Evolutionary conservation across 2,888 invertebrate species (phyloP).

Genomic region (Neria commutata): DNA sequence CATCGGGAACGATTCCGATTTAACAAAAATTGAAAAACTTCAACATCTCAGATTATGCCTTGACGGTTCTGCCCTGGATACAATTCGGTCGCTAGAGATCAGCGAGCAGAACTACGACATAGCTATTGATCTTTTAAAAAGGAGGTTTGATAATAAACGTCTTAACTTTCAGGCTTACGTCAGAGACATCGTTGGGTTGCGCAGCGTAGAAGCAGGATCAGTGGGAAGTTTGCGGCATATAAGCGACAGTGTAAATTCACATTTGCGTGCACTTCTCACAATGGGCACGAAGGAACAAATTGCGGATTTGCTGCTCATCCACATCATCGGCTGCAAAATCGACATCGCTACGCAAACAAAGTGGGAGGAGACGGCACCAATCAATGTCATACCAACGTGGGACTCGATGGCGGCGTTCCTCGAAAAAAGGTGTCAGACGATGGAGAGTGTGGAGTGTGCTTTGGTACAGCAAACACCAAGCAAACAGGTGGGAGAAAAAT

Average conservation of each 20-base stretch:
- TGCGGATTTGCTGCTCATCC: slow-evolving; percentile 21
- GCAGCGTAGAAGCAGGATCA: slow-evolving; percentile 16
- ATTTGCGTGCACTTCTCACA: slow-evolving; percentile 22
- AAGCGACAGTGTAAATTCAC: slow-evolving; percentile 21
- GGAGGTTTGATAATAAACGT: slow-evolving; percentile 23
- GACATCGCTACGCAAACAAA: slow-evolving; percentile 15
- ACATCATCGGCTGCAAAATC: slow-evolving; percentile 15
- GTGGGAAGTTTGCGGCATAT: slow-evolving; percentile 17
- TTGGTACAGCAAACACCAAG: slow-evolving; percentile 8
- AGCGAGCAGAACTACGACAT: slow-evolving; percentile 27
- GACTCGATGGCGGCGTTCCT: slow-evolving; percentile 17
- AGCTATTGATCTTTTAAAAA: slow-evolving; percentile 21
- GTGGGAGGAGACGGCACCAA: slow-evolving; percentile 20
- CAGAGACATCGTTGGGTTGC: slow-evolving; percentile 21
- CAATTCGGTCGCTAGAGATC: slow-evolving; percentile 24
- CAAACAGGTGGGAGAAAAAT: slow-evolving; percentile 22
- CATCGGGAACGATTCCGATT: slow-evolving; percentile 10
- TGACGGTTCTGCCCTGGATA: slow-evolving; percentile 17
- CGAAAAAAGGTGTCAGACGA: slow-evolving; percentile 16
- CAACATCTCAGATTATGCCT: slow-evolving; percentile 22
- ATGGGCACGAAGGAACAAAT: slow-evolving; percentile 24
- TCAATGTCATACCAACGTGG: slow-evolving; percentile 20
- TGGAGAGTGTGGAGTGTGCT: slow-evolving; percentile 19
- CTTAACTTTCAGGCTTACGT: slow-evolving; percentile 24
- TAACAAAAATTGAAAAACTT: slow-evolving; percentile 26